phyloP scores from a whole-genome alignment of 2,797 vertebrate species.

The Acomys russatus region DNA sequence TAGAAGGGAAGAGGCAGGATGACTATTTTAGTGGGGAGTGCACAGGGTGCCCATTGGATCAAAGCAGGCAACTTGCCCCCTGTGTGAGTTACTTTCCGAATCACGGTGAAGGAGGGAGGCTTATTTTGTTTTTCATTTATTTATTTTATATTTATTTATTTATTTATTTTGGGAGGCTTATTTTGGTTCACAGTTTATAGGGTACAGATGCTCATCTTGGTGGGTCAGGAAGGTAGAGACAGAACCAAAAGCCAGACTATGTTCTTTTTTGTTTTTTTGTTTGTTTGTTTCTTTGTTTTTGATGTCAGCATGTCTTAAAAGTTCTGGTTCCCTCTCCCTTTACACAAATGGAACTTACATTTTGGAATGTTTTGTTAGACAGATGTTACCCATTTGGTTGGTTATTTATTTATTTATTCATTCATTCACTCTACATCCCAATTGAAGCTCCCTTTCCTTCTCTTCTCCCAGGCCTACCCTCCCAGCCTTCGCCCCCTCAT shows the following conservation, averaged over 20 bases:
- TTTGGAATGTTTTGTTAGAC: neutral
- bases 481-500: no score
- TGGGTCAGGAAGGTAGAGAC: neutral
- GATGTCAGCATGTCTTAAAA: neutral
- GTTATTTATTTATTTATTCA: neutral
- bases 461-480: no score
- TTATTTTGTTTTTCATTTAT: no score
- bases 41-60: rapidly evolving
- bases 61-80: neutral
- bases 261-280: no score
- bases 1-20: neutral
- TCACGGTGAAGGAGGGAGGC: no score
- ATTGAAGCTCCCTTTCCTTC: no score
- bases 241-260: neutral
- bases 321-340: neutral
- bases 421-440: no score
- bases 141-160: no score
- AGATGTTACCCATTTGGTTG: neutral
- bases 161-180: neutral
- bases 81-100: neutral
- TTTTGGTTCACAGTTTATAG: neutral
- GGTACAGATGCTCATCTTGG: neutral
- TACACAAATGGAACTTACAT: neutral
- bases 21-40: neutral
- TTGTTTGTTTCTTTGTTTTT: neutral